Conservation (phyloP, 1,140 invertebrate species). For the Antheraea pernyi region DNA sequence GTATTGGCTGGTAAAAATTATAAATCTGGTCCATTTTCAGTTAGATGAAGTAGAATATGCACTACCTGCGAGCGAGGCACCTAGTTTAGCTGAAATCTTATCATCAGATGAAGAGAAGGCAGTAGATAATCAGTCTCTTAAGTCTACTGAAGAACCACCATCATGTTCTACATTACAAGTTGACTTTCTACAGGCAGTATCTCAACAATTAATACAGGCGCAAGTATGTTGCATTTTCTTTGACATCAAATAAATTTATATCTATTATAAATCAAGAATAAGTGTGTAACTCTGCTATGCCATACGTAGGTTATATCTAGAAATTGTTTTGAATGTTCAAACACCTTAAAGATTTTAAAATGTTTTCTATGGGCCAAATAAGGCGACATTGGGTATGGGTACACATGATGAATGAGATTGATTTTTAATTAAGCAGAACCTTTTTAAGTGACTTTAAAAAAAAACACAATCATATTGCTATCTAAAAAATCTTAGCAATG, state of each 20-base stretch:
- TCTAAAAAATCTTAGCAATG: no score
- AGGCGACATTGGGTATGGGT: no score
- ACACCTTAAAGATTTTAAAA: no score
- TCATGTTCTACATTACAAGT: conserved; percentile 66
- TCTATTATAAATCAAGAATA: no score
- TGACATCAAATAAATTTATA: no score
- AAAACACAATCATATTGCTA: no score
- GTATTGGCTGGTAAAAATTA: neutral
- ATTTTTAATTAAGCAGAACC: no score
- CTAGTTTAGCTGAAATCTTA: conserved; percentile 63
- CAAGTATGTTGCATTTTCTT: conserved; percentile 37
- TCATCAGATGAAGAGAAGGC: conserved; percentile 42
- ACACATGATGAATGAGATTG: no score
- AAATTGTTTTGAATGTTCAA: no score
- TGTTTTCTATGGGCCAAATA: no score
- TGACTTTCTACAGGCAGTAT: conserved; percentile 68
- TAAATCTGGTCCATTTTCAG: conserved; percentile 27
- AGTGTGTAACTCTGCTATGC: neutral
- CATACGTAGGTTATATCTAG: no score
- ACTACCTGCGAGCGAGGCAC: conserved; percentile 64
- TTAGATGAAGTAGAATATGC: conserved; percentile 74
- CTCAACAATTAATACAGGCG: conserved; percentile 64
- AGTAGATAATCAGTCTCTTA: conserved; percentile 29
- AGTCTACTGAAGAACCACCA: conserved; percentile 46
- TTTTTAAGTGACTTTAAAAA: no score